phyloP scores from a whole-genome alignment of 1,140 invertebrate species.

The Drepana arcuata region DNA sequence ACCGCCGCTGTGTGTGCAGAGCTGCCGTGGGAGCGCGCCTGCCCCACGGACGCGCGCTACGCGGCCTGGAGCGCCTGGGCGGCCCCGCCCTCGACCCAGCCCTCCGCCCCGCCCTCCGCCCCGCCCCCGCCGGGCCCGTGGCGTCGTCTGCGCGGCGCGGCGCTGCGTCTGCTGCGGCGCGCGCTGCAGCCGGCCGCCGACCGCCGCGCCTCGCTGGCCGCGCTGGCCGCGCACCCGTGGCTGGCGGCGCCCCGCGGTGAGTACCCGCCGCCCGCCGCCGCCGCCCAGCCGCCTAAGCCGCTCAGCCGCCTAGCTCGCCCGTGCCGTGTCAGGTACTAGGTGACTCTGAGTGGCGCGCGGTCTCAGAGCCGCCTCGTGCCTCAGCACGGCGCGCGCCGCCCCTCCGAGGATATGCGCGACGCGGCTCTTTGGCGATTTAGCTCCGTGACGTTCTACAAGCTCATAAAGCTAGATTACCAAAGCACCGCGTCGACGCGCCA shows the following conservation, averaged over 20 bases:
- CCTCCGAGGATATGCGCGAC: conserved; percentile 24
- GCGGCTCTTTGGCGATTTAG: conserved; percentile 94
- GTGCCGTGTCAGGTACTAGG: conserved; percentile 82
- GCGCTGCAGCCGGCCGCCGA: conserved; percentile 79
- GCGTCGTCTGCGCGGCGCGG: conserved; percentile 85
- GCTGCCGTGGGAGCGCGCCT: conserved; percentile 93
- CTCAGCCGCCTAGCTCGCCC: conserved; percentile 1
- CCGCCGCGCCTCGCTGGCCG: conserved; percentile 76
- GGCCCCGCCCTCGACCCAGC: conserved; percentile 69
- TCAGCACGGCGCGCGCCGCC: conserved; percentile 22
- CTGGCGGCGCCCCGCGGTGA: conserved; percentile 57
- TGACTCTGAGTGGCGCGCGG: conserved; percentile 80
- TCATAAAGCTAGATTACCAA: conserved; percentile 98
- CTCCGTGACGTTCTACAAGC: conserved; percentile 86
- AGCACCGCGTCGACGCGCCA: conserved; percentile 74
- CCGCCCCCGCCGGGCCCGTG: conserved; percentile 76
- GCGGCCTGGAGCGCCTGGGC: conserved; percentile 79
- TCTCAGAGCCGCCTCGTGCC: conserved; percentile 66
- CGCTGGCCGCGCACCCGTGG: conserved; percentile 86
- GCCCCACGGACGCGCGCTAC: conserved; percentile 80
- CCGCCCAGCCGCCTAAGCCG: conserved; percentile 21
- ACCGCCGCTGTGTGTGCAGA: conserved; percentile 65
- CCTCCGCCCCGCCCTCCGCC: too few species aligned
- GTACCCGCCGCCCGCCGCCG: background rate
- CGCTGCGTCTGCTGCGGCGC: conserved; percentile 82